Evolutionary conservation across 2,113 vertebrate species (phyloP), one percentile per base, ranked within the genome.

Genomic region (Phoxinus phoxinus): DNA sequence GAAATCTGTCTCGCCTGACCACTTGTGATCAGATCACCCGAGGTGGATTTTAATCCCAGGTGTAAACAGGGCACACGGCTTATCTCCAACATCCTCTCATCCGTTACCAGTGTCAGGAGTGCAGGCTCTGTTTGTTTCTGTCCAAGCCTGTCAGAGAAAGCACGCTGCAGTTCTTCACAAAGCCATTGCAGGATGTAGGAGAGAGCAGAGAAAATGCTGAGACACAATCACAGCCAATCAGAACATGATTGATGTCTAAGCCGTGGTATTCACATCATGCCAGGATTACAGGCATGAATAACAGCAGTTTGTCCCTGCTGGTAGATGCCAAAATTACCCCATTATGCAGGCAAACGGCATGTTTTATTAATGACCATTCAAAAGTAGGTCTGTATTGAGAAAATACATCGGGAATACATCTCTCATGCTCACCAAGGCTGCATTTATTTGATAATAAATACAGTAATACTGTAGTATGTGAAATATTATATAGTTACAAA

Each of bases 31-130:
- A 12, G 37, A 73, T 46, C 41, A 25, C 23, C n/a, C 23, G 23
- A 73, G 71, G 25, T n/a, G 0, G n/a, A 74, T 74, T 74, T 48
- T 74, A 48, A 48, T 74, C 72, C 72, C 72, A 74, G 72, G 41
- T 25, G 41, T 46, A 74, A 74, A 74, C 71, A 44, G 35, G 30
- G 12, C 6, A 1, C 41, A 1, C 6, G 13, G n/a, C 6, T 74
- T 74, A 74, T 74, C 41, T 74, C 86, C 5, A 76, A 87, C 8
- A 74, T n/a, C 88, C 85, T 23, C 85, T 88, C n/a, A 87, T 88
- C 46, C 88, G 80, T 32, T 96, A 94, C 0, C 93, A 95, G 87
- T 95, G 95, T 83, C 88, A 91, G 11, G 95, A 95, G 6, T 95
- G 94, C 84, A 92, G 93, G 23, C 92, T 0, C 88, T 94, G 2